Evolutionary conservation across 2,888 invertebrate genomes (phyloP).

Genomic region (Dryobotodes eremita): DNA sequence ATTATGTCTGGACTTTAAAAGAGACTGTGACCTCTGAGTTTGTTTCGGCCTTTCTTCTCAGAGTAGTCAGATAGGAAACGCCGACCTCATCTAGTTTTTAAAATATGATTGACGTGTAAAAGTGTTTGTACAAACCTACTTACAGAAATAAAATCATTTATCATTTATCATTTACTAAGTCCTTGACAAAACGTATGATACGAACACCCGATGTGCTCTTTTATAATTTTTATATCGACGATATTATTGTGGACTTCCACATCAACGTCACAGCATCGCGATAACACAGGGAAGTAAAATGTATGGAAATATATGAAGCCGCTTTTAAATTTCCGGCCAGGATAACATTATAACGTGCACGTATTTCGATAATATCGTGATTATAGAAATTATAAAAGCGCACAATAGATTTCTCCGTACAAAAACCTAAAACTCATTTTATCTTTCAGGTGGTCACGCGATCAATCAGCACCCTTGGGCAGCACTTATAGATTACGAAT

Average conservation of each 20-base stretch:
- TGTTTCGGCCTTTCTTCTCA: too few species aligned
- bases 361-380: too few species aligned
- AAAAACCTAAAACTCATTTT: neutral
- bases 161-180: too few species aligned
- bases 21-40: too few species aligned
- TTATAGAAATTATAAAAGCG: neutral
- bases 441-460: conserved; percentile 1
- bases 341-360: neutral
- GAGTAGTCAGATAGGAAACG: too few species aligned
- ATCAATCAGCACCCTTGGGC: conserved; percentile 20
- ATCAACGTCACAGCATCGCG: neutral
- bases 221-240: neutral
- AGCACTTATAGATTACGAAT: conserved; percentile 11
- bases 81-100: too few species aligned
- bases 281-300: neutral
- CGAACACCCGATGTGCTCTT: neutral
- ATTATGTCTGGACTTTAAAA: too few species aligned
- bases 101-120: too few species aligned
- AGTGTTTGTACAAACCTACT: too few species aligned
- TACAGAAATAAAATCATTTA: too few species aligned
- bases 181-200: neutral
- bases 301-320: too few species aligned
- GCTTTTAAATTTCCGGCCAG: too few species aligned
- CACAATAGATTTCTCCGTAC: neutral
- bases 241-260: neutral